Evolutionary conservation across 2,113 vertebrate genomes (phyloP).

Genomic region (Mirza zaza): DNA sequence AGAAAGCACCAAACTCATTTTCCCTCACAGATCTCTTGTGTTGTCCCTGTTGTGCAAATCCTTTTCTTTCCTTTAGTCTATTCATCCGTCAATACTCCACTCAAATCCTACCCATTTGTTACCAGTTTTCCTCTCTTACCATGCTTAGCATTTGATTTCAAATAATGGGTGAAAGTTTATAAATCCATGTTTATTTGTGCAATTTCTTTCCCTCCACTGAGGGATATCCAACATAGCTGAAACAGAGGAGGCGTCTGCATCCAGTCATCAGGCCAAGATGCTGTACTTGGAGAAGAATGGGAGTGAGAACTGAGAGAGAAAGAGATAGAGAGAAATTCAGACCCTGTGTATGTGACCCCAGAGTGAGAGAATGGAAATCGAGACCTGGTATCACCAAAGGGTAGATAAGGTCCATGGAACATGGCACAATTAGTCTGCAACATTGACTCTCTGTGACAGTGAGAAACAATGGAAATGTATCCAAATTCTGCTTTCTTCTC

Average conservation of each 20-base stretch:
- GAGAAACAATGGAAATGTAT: neutral
- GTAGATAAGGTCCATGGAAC: fast-evolving
- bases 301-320: neutral
- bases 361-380: neutral
- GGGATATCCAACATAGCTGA: neutral
- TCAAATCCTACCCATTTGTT: neutral
- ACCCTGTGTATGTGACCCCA: fast-evolving
- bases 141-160: neutral
- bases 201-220: neutral
- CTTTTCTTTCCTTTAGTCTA: neutral
- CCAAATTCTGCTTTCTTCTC: neutral
- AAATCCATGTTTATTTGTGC: neutral
- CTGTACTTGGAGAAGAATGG: neutral
- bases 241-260: neutral
- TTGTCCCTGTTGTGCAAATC: neutral
- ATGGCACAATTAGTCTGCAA: fast-evolving
- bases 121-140: neutral
- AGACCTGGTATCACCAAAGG: neutral
- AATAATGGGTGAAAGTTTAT: neutral
- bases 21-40: fast-evolving
- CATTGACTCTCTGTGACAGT: neutral
- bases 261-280: neutral
- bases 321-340: neutral
- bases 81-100: fast-evolving
- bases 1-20: neutral